Conservation (phyloP, 2,797 vertebrate genomes). For the Phrynocephalus forsythii region DNA sequence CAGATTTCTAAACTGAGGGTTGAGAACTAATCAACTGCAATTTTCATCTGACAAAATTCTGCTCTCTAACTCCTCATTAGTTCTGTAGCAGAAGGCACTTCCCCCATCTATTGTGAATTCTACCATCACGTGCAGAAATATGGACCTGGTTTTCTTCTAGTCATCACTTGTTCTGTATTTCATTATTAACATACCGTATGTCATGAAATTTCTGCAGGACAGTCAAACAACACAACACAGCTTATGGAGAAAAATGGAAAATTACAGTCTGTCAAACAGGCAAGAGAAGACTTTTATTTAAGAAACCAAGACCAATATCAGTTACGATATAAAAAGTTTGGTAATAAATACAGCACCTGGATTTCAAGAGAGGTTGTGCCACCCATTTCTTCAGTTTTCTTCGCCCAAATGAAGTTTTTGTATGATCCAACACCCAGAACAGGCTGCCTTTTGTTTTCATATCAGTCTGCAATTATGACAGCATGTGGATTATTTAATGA, state of each 20-base stretch:
- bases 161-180: not conserved
- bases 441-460: conserved; percentile 88
- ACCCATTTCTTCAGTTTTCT: conserved; percentile 94
- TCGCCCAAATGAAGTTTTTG: conserved; percentile 89
- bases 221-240: not conserved
- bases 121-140: not conserved
- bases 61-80: not conserved
- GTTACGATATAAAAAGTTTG: not conserved
- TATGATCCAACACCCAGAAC: conserved; percentile 94
- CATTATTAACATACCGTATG: not conserved
- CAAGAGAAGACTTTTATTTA: not conserved
- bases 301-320: conserved; percentile 12
- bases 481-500: conserved; percentile 31
- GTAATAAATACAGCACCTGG: conserved; percentile 75
- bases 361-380: conserved; percentile 87
- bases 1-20: conserved; percentile 43
- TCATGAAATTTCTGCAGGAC: not conserved
- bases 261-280: not conserved
- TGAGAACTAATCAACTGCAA: not conserved
- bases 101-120: fast-evolving
- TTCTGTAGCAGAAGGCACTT: fast-evolving
- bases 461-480: conserved; percentile 75
- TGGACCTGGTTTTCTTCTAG: not conserved
- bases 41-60: not conserved
- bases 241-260: not conserved